These are phyloP conservation scores for Latrodectus geometricus DNA, from an alignment of 1,140 invertebrate genomes.

Conservation along the genomic window DNA sequence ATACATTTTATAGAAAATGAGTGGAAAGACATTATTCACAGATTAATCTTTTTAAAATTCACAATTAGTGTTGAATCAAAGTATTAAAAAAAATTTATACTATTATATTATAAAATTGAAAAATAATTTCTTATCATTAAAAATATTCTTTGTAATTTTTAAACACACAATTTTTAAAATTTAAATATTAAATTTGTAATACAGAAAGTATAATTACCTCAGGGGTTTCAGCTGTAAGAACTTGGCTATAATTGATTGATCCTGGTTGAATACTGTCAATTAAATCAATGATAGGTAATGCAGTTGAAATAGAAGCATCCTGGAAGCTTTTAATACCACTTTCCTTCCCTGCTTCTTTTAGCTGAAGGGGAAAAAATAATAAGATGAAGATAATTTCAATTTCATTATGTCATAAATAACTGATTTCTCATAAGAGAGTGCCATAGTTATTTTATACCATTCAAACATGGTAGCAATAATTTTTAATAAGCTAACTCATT, in stretches of 20 bases:
- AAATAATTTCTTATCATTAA: no score
- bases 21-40: no score
- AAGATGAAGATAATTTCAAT: neutral
- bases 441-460: no score
- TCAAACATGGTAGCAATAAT: neutral
- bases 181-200: neutral
- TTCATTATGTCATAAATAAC: neutral
- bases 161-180: no score
- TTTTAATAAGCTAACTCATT: no score
- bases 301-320: conserved; percentile 84
- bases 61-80: no score
- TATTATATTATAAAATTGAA: no score
- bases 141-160: no score
- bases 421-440: no score
- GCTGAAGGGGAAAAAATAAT: conserved; percentile 64
- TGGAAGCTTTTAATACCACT: conserved; percentile 88
- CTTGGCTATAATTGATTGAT: conserved; percentile 92
- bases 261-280: conserved; percentile 97
- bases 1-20: no score
- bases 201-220: conserved; percentile 77
- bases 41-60: no score
- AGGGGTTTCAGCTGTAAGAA: conserved; percentile 80
- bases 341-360: conserved; percentile 79
- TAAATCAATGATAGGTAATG: conserved; percentile 90
- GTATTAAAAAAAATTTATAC: no score